Conservation (phyloP, 2,113 vertebrate species). For the Bagarius yarrelli region DNA sequence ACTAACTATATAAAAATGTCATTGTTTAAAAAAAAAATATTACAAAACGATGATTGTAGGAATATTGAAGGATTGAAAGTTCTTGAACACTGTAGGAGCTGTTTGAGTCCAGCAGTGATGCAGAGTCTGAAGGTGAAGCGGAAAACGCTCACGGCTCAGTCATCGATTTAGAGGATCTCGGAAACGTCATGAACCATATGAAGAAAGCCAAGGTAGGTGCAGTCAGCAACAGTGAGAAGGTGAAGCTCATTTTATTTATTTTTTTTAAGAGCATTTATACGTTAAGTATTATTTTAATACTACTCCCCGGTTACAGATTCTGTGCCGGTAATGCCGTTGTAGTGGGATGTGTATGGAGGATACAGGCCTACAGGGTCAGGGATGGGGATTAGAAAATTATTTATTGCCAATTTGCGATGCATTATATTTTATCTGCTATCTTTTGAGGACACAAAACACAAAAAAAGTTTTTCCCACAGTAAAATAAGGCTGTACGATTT, state of each 20-base stretch:
- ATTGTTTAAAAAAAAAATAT: too few relatives aligned
- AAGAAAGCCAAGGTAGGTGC: conserved; percentile 82
- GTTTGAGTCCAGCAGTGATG: conserved; percentile 83
- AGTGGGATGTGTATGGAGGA: not conserved
- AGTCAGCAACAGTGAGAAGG: not conserved
- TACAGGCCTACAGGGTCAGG: too few relatives aligned
- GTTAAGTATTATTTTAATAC: not conserved
- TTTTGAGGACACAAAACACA: too few relatives aligned
- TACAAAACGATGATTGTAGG: not conserved
- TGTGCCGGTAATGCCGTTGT: not conserved
- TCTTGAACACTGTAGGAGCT: conserved; percentile 62
- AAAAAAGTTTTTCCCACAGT: too few relatives aligned
- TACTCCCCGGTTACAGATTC: not conserved
- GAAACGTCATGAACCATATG: conserved; percentile 74
- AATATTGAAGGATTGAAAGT: not conserved
- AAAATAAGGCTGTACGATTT: too few relatives aligned
- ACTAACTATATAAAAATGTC: too few relatives aligned
- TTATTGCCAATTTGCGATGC: too few relatives aligned
- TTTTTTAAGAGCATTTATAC: not conserved
- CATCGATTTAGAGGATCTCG: conserved; percentile 88
- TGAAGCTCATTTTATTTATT: too few relatives aligned
- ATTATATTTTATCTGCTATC: too few relatives aligned
- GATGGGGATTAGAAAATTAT: too few relatives aligned
- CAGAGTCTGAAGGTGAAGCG: conserved; percentile 63
- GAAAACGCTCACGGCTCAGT: conserved; percentile 61